phyloP scores from a whole-genome alignment of 2,797 vertebrate genomes.

The Eleutherodactylus coqui region DNA sequence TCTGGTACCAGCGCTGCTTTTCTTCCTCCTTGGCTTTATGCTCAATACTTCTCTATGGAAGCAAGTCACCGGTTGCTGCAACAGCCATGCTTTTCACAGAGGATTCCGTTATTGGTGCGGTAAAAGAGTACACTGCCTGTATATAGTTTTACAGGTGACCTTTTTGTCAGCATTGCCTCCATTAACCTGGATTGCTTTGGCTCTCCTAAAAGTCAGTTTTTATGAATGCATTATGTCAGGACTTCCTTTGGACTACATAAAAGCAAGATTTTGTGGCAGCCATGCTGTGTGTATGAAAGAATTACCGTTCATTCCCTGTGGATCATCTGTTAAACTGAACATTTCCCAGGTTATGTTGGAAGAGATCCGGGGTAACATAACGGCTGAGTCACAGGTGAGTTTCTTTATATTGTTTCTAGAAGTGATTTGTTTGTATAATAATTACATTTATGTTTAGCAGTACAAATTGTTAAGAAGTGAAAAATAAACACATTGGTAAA shows the following conservation, averaged over 20 bases:
- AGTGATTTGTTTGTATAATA: neutral
- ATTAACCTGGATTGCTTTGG: conserved; percentile 79
- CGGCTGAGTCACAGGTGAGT: conserved; percentile 77
- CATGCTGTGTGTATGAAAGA: neutral
- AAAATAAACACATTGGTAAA: too few species aligned
- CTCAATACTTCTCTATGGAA: conserved; percentile 72
- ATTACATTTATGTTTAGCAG: too few species aligned
- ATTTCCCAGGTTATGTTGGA: fast-evolving
- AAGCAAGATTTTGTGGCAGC: conserved; percentile 57
- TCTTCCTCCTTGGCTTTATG: conserved; percentile 77
- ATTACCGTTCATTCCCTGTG: conserved; percentile 74
- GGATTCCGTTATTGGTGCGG: neutral
- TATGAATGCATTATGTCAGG: conserved; percentile 77
- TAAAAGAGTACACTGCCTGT: neutral
- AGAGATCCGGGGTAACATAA: conserved; percentile 64
- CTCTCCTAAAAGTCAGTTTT: conserved; percentile 78
- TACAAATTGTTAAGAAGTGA: too few species aligned
- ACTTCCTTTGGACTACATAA: conserved; percentile 46
- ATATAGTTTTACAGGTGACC: conserved; percentile 69
- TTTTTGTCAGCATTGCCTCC: conserved; percentile 72
- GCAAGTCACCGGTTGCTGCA: conserved; percentile 64
- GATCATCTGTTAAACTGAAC: fast-evolving
- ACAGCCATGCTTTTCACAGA: neutral
- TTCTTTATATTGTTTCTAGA: neutral
- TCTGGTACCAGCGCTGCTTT: conserved; percentile 76